Evolutionary conservation across 1,140 invertebrate genomes (phyloP).

Genomic region (Mamestra configurata): DNA sequence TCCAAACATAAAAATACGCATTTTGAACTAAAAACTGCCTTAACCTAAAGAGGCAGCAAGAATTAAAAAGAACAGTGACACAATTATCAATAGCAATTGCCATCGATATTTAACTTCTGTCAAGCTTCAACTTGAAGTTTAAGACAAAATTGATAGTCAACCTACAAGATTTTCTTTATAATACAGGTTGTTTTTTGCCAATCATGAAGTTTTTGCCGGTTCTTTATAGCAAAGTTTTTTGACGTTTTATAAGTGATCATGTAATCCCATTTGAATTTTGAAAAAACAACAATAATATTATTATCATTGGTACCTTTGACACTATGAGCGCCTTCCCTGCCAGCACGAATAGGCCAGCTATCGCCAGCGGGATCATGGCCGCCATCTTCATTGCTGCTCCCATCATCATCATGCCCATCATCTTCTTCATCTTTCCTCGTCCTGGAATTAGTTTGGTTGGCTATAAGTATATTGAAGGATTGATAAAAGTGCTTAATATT

Average conservation of each 20-base stretch:
- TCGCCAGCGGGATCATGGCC: constrained; percentile 75
- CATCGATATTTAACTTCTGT: not conserved
- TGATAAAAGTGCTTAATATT: not conserved
- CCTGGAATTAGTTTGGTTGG: constrained; percentile 85
- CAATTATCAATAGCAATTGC: no score
- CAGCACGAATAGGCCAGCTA: constrained; percentile 84
- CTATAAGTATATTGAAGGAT: not conserved
- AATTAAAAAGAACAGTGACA: no score
- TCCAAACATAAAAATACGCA: no score
- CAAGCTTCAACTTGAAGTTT: not conserved
- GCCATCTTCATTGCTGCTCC: constrained; percentile 93
- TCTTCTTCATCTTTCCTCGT: constrained; percentile 94
- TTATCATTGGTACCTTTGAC: constrained; percentile 19
- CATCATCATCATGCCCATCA: constrained; percentile 96
- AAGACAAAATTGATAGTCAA: not conserved
- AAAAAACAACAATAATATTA: not conserved
- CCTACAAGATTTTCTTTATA: no score
- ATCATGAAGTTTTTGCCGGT: no score
- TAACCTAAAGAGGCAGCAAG: not conserved
- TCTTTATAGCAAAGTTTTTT: no score
- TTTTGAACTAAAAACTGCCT: no score
- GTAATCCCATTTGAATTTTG: not conserved
- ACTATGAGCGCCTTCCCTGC: constrained; percentile 89
- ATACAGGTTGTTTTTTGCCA: no score
- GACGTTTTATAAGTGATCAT: no score